Evolutionary conservation across 2,888 invertebrate species (phyloP).

Genomic region (Ophion costatus): DNA sequence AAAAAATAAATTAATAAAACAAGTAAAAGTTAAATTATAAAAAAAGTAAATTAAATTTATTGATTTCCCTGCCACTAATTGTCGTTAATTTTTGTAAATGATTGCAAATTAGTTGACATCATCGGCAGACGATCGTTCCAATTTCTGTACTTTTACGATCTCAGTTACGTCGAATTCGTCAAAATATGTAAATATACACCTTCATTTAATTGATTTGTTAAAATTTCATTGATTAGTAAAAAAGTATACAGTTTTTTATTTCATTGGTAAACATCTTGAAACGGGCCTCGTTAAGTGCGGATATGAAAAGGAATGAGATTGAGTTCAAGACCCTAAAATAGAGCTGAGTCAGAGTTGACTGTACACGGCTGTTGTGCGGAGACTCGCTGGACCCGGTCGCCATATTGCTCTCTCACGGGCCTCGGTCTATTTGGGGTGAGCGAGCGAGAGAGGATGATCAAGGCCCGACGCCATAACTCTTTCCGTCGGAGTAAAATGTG

Average conservation of each 20-base stretch:
- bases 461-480: slow-evolving; percentile 35
- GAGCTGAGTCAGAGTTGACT: slow-evolving; percentile 59
- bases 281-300: neutral
- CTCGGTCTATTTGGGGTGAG: slow-evolving; percentile 42
- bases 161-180: neutral
- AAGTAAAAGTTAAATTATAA: no score
- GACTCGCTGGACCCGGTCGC: slow-evolving; percentile 76
- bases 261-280: neutral
- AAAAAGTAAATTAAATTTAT: no score
- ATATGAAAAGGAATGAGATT: slow-evolving; percentile 2
- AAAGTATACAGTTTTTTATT: neutral
- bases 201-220: no score
- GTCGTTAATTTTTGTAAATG: neutral
- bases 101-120: neutral
- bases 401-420: slow-evolving; percentile 70
- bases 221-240: no score
- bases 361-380: slow-evolving; percentile 9
- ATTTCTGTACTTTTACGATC: neutral
- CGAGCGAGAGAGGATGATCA: slow-evolving; percentile 24
- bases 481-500: slow-evolving; percentile 10
- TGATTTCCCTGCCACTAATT: neutral
- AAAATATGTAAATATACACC: neutral
- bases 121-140: neutral
- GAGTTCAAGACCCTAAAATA: slow-evolving; percentile 63
- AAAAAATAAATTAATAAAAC: no score